A percentile compares a stretch with the other conserved stretches of the same genome.
Conservation (phyloP, 1,140 invertebrate genomes). For the Anadara kagoshimensis region DNA sequence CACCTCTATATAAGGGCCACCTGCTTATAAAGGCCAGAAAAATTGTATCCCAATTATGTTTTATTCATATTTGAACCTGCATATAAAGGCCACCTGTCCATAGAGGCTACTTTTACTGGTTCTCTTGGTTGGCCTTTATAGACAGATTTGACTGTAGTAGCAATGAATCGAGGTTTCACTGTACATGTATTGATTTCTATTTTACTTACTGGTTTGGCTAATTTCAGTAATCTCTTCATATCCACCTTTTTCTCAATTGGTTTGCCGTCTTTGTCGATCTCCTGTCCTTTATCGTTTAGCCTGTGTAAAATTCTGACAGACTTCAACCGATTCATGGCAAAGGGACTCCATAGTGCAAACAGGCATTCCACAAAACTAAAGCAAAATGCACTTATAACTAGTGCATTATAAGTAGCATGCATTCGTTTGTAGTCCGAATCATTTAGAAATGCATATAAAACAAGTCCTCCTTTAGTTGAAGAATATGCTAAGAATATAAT, state of each 20-base stretch:
- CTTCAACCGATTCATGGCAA: slow-evolving; percentile 57
- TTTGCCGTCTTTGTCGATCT: slow-evolving; percentile 66
- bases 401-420: slow-evolving; percentile 66
- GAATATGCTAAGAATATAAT: slow-evolving; percentile 40
- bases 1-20: no score
- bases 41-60: no score
- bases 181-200: not conserved
- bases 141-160: no score
- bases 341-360: slow-evolving; percentile 45
- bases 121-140: no score
- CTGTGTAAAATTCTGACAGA: slow-evolving; percentile 54
- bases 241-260: slow-evolving; percentile 53
- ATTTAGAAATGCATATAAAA: slow-evolving; percentile 57
- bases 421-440: slow-evolving; percentile 55
- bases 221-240: slow-evolving; percentile 52
- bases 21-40: no score
- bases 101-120: no score
- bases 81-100: no score
- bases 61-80: no score
- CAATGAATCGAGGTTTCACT: no score
- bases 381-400: slow-evolving; percentile 54
- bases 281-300: slow-evolving; percentile 63
- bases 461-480: slow-evolving; percentile 57
- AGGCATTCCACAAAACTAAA: slow-evolving; percentile 60
- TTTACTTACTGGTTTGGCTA: slow-evolving; percentile 68